Evolutionary conservation across 2,888 invertebrate species (phyloP), one percentile per base, ranked within the genome.

Genomic region (Molanna angustata): DNA sequence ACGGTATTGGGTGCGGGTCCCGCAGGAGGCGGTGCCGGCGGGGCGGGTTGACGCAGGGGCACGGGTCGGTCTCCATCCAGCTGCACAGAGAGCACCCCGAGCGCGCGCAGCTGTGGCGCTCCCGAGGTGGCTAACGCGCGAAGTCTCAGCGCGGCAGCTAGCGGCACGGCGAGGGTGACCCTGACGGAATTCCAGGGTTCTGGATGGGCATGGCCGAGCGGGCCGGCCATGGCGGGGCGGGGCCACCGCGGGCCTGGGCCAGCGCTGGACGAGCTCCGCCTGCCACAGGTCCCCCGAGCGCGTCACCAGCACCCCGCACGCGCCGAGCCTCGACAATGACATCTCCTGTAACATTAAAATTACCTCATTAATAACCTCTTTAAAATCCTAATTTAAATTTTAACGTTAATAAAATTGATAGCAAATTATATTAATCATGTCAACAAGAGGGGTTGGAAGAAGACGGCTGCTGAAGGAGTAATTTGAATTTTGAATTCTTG

Each of bases 141-240:
- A 67, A 97, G 80, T 63, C 93, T 86, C 66, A 88, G 80, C 68
- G 96, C 96, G 68, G 96, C 96, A 77, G 95, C 95, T 71, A 90
- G 87, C 67, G 96, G 95, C 80, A 97, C 93, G 70, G 93, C 93
- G 82, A 97, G 88, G 77, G 95, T 96, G 73, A 97, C 94, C 75
- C 94, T 88, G 66, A 97, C 96, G 65, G 94, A 93, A 80, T 95
- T 94, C 94, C 94, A 97, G 82, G 96, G 96, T 84, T 96, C 96
- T n/a, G n/a, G n/a, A n/a, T n/a, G n/a, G n/a, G n/a, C n/a, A n/a
- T n/a, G n/a, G n/a, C n/a, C n/a, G 85, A n/a, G n/a, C n/a, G 70
- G 91, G 80, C 71, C 82, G 79, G 72, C 89, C 85, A 67, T 94
- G 81, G 68, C 85, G 84, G 67, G 84, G 81, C 68, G 90, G 82